These are phyloP conservation scores for Eulemur rufifrons DNA, from an alignment of 2,113 vertebrate species.

Conservation along the genomic window DNA sequence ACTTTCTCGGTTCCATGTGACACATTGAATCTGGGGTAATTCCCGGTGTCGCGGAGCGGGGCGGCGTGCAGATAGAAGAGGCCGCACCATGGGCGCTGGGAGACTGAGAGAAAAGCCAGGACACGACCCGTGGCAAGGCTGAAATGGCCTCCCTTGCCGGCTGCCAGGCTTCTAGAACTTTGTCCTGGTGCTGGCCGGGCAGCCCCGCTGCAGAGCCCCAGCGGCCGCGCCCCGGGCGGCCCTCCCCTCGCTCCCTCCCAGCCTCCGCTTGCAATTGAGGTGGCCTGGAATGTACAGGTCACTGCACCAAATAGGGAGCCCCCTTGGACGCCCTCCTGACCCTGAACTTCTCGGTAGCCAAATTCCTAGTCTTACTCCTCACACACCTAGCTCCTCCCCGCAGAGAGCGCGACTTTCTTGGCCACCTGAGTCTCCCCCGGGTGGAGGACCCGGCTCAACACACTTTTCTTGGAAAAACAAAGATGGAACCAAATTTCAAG, in stretches of 20 bases:
- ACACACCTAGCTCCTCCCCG: too few species aligned
- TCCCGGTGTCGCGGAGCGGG: background rate
- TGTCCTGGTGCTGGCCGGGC: background rate
- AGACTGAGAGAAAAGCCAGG: background rate
- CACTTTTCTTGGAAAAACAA: background rate
- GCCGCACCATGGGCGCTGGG: background rate
- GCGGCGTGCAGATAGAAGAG: background rate
- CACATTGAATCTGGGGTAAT: background rate
- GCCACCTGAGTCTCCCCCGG: background rate
- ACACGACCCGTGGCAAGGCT: background rate
- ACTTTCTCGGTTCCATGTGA: background rate
- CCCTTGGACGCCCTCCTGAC: background rate
- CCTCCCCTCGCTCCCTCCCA: background rate
- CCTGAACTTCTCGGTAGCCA: background rate
- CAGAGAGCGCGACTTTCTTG: background rate
- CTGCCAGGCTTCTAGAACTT: background rate
- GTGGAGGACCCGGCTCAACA: accelerated
- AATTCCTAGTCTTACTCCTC: background rate
- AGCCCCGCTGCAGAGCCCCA: background rate
- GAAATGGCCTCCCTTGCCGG: background rate
- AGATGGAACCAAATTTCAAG: background rate
- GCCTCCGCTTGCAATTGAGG: background rate
- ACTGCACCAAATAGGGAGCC: background rate
- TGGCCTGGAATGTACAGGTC: background rate
- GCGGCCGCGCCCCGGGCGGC: background rate